Evolutionary conservation across 2,888 invertebrate species (phyloP).

Genomic region (Drosophila niveifrons): DNA sequence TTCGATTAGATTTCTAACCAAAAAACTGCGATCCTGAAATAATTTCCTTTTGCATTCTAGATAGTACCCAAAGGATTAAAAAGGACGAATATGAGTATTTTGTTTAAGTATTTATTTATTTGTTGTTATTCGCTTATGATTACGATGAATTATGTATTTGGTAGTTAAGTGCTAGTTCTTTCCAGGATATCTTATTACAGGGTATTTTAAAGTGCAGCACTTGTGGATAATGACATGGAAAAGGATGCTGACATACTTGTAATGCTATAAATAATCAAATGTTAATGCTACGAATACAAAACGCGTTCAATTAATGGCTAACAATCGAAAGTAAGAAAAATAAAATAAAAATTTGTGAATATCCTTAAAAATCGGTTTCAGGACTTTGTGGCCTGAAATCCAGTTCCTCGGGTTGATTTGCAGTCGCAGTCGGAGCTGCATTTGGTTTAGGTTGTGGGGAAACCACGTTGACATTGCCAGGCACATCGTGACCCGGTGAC

Average conservation of each 20-base stretch:
- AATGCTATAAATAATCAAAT: slow-evolving; percentile 53
- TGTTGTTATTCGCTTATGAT: slow-evolving; percentile 4
- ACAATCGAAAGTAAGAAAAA: slow-evolving; percentile 6
- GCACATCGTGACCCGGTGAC: slow-evolving; percentile 17
- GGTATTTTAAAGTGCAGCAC: slow-evolving; percentile 4
- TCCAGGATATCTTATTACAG: not conserved
- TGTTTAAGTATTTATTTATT: not conserved
- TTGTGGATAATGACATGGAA: slow-evolving; percentile 5
- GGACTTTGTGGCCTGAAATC: slow-evolving; percentile 81
- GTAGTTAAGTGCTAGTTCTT: not conserved
- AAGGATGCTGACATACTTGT: slow-evolving; percentile 9
- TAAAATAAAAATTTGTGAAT: not conserved
- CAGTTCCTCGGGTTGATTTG: not conserved
- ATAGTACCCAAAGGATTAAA: not conserved
- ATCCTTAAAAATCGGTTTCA: slow-evolving; percentile 82
- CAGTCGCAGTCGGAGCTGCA: not conserved
- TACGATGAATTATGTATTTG: not conserved
- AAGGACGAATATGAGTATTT: not conserved
- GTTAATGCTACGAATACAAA: slow-evolving; percentile 29
- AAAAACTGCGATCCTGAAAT: not conserved
- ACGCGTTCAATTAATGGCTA: slow-evolving; percentile 1
- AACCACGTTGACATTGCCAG: slow-evolving; percentile 8
- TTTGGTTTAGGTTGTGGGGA: slow-evolving; percentile 9
- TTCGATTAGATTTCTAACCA: not conserved
- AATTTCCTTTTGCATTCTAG: too few relatives aligned